Conservation (phyloP, 2,113 vertebrate species). For the Tragelaphus strepsiceros region DNA sequence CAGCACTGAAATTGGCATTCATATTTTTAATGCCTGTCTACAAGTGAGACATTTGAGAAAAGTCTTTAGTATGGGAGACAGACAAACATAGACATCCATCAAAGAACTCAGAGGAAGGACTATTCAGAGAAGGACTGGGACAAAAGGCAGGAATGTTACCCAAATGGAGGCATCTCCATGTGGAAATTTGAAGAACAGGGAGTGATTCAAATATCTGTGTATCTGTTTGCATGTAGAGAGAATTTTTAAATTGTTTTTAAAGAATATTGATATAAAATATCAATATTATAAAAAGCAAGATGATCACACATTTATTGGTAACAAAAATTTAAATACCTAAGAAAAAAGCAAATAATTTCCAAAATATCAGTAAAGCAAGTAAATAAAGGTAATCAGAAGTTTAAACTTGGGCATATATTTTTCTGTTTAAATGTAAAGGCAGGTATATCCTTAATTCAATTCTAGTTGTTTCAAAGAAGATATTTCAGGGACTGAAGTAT, state of each 20-base stretch:
- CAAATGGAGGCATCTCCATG: not conserved
- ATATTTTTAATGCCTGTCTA: not conserved
- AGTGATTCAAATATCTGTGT: not conserved
- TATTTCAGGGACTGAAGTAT: not conserved
- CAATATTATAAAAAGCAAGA: not conserved
- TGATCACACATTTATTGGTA: not conserved
- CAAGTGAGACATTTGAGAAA: not conserved
- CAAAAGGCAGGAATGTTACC: not conserved
- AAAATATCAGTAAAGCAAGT: not conserved
- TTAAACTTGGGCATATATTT: not conserved
- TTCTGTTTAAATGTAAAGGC: not conserved
- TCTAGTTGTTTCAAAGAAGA: not conserved
- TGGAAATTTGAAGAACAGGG: not conserved
- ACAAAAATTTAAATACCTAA: not conserved
- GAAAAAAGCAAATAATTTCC: not conserved
- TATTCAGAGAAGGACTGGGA: not conserved
- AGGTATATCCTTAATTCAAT: not conserved
- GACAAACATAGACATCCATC: not conserved
- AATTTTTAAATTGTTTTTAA: not conserved
- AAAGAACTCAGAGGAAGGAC: not conserved
- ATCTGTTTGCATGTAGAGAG: not conserved
- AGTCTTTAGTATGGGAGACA: not conserved
- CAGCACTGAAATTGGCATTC: not conserved
- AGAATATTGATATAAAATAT: not conserved
- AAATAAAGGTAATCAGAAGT: not conserved